Evolutionary conservation across 1,140 invertebrate species (phyloP), one percentile per base, ranked within the genome.

Genomic region (Polypedilum vanderplanki): DNA sequence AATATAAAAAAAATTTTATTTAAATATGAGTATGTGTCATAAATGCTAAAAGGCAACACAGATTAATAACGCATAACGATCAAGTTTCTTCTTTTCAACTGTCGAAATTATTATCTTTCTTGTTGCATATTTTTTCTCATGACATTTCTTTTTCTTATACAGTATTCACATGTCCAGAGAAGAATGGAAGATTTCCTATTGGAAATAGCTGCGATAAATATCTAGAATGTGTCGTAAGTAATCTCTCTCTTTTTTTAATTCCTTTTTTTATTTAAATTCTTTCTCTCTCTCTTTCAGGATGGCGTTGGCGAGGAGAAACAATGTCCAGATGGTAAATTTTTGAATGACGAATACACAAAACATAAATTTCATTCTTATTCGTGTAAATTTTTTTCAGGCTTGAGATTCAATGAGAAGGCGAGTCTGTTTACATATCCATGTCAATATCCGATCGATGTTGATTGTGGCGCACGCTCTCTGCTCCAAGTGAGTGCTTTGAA

Each of bases 391-490:
- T n/a, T n/a, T 33, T 33, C 5, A 33, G 24, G 94, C 57, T 84
- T 95, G 0, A 83, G 93, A 0, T 96, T 92, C 83, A 93, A 95
- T 80, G 87, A 91, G 10, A 88, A 90, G 22, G 86, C 86, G 0
- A 87, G 87, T 1, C 82, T 87, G 67, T 89, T 89, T 73, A 86
- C 88, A 41, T 94, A 92, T 79, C 92, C 92, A 8, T 95, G 93
- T 79, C 88, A 91, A 76, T 94, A 94, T 81, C 93, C 93, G 10
- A 90, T 90, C 17, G 92, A 94, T 75, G 89, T 95, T 4, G 86
- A 91, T 75, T 95, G 93, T 80, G 83, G 85, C 3, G 89, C 88
- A 76, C 85, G 92, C 77, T 83, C 89, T 1, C 83, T 85, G 12
- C 84, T 89, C 75, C 93, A 83, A 78, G 67, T 76, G 40, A 18